Percentiles rank a stretch among this genome's conserved stretches.
These are phyloP conservation scores for Entelurus aequoreus DNA, from an alignment of 2,113 vertebrate genomes.

Conservation along the genomic window DNA sequence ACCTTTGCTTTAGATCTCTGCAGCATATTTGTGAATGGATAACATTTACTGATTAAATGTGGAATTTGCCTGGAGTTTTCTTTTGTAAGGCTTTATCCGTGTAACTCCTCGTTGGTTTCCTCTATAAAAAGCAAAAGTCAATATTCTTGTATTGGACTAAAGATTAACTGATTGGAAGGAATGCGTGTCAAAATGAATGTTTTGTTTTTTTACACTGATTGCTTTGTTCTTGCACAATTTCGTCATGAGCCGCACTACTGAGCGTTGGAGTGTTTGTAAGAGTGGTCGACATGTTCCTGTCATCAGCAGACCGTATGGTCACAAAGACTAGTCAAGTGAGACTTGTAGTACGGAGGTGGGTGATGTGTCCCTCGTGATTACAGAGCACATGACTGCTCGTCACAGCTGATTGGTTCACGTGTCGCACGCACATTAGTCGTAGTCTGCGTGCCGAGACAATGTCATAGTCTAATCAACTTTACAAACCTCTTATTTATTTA, in stretches of 20 bases:
- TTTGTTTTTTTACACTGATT: too few species aligned
- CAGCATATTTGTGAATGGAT: conserved; percentile 3
- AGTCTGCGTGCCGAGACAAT: too few species aligned
- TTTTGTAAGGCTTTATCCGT: background rate
- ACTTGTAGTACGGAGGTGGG: conserved; percentile 5
- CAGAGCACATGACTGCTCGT: conserved; percentile 63
- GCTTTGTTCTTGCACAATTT: too few species aligned
- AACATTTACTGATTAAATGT: conserved; percentile 1
- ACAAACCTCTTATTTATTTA: background rate
- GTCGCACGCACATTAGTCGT: conserved; percentile 9
- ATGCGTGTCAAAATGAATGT: background rate
- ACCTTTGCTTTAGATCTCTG: background rate
- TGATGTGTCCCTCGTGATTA: conserved; percentile 67
- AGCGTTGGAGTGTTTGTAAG: too few species aligned
- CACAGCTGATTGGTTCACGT: conserved; percentile 26
- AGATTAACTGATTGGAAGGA: background rate
- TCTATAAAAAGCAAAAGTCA: background rate
- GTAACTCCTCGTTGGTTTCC: background rate
- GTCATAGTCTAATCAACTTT: background rate
- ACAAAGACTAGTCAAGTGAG: background rate
- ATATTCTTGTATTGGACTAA: conserved; percentile 1
- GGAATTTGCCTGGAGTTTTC: conserved; percentile 3
- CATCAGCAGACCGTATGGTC: background rate
- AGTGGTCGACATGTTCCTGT: background rate
- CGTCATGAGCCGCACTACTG: too few species aligned